Conservation (phyloP, 2,888 invertebrate species). For the Aspidapion aeneum region DNA sequence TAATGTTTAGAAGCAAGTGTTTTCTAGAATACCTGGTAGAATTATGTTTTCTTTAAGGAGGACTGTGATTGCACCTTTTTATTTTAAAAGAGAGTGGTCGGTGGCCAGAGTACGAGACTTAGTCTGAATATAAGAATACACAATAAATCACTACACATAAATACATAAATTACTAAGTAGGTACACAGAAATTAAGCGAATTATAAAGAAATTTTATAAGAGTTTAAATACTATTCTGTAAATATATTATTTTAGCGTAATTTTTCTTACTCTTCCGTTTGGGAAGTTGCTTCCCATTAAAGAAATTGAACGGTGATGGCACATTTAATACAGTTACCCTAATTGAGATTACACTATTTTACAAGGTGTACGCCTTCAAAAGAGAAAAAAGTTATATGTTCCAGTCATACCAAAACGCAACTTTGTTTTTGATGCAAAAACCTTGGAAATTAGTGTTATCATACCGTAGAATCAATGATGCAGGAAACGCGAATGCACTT, state of each 20-base stretch:
- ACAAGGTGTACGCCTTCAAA: no score
- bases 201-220: constrained; percentile 19
- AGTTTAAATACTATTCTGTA: constrained; percentile 33
- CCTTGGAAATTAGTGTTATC: no score
- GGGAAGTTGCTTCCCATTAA: constrained; percentile 22
- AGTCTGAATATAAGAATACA: constrained; percentile 43
- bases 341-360: no score
- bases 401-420: constrained; percentile 23
- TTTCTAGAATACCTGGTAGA: no score
- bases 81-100: constrained; percentile 27
- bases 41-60: no score
- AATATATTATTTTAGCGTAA: constrained; percentile 19
- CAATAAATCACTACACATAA: constrained; percentile 46
- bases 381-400: no score
- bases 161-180: constrained; percentile 40
- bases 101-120: constrained; percentile 41
- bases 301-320: constrained; percentile 38
- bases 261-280: constrained; percentile 34
- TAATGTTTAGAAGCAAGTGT: no score
- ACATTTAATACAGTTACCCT: constrained; percentile 38
- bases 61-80: constrained; percentile 24
- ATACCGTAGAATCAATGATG: constrained; percentile 43
- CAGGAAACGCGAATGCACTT: constrained; percentile 49
- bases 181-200: constrained; percentile 30
- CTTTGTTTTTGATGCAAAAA: no score